A percentile compares a stretch with the other conserved stretches of the same genome.
phyloP scores from a whole-genome alignment of 1,140 invertebrate species.

The Nylanderia fulva region DNA sequence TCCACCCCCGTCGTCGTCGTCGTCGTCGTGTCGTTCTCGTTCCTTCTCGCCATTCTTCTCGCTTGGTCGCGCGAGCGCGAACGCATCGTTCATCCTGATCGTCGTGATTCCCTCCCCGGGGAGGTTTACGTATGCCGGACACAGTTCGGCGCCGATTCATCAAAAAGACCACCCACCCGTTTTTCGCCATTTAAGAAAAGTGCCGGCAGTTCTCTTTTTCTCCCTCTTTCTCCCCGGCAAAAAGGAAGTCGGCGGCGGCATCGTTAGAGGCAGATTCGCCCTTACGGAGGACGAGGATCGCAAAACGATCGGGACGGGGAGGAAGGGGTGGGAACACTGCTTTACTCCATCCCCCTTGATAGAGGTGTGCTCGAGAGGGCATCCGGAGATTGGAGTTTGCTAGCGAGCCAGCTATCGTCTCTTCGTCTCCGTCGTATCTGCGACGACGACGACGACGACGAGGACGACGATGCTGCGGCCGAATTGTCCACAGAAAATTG shows the following conservation, averaged over 20 bases:
- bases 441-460: slow-evolving; percentile 22
- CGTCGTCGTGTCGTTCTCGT: not conserved
- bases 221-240: not conserved
- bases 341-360: not conserved
- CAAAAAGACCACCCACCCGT: slow-evolving; percentile 65
- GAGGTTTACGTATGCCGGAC: slow-evolving; percentile 75
- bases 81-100: slow-evolving; percentile 65
- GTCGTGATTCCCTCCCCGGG: slow-evolving; percentile 7
- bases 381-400: slow-evolving; percentile 77
- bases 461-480: slow-evolving; percentile 28
- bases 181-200: slow-evolving; percentile 66
- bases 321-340: not conserved
- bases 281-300: slow-evolving; percentile 4
- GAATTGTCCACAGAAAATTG: slow-evolving; percentile 59
- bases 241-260: slow-evolving; percentile 35
- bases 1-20: slow-evolving; percentile 31
- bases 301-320: slow-evolving; percentile 44
- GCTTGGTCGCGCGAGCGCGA: slow-evolving; percentile 23
- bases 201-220: not conserved
- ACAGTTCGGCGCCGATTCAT: slow-evolving; percentile 75
- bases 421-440: slow-evolving; percentile 48
- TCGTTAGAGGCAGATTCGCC: slow-evolving; percentile 52
- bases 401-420: slow-evolving; percentile 75
- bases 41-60: slow-evolving; percentile 44
- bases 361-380: slow-evolving; percentile 59